Evolutionary conservation across 2,797 vertebrate genomes (phyloP).

Genomic region (Trichosurus vulpecula): DNA sequence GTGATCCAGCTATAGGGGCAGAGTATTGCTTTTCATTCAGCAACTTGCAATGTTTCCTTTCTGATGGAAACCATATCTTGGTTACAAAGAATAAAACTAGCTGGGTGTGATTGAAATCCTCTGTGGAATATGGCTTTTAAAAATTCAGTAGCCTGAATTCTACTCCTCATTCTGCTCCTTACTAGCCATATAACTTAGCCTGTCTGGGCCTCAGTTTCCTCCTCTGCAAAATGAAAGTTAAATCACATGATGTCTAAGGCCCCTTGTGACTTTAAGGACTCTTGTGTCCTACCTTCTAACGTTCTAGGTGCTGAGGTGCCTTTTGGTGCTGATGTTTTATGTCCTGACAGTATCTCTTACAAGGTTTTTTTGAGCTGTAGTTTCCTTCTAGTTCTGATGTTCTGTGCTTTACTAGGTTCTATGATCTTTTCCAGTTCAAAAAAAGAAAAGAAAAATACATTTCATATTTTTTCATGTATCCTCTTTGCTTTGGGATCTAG

Average conservation of each 20-base stretch:
- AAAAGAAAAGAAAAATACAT: background rate
- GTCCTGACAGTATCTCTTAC: background rate
- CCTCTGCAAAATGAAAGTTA: background rate
- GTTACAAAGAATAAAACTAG: constrained; percentile 17
- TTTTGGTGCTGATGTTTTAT: background rate
- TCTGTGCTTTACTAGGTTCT: background rate
- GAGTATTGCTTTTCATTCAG: background rate
- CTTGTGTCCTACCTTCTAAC: background rate
- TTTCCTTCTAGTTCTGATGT: background rate
- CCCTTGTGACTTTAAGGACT: background rate
- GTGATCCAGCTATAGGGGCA: background rate
- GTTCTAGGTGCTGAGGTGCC: background rate
- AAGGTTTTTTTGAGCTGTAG: background rate
- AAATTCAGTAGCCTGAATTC: background rate
- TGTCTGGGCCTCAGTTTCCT: background rate
- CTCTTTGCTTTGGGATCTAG: constrained; percentile 39
- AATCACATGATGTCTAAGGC: background rate
- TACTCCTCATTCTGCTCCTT: background rate
- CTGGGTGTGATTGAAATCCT: background rate
- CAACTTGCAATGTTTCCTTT: constrained; percentile 35
- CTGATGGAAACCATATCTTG: background rate
- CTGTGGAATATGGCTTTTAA: constrained; percentile 3
- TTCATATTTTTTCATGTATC: constrained; percentile 18
- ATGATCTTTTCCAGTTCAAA: background rate
- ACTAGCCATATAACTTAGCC: background rate